Percentiles rank a stretch among this genome's conserved stretches.
Evolutionary conservation across 1,140 invertebrate species (phyloP).

Genomic region (Saccostrea echinata): DNA sequence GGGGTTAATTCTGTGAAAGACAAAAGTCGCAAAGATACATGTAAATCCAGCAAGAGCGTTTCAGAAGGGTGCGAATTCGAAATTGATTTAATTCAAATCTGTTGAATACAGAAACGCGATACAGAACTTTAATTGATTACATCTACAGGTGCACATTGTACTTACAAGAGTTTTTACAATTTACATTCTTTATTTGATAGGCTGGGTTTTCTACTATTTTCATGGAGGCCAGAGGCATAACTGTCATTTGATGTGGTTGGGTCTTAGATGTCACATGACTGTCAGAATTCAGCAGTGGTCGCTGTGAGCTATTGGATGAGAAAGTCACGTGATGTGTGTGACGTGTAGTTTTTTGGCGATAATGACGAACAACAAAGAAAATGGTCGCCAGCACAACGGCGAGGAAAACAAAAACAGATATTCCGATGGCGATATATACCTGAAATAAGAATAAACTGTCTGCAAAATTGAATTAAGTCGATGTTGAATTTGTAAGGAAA

Average conservation of each 20-base stretch:
- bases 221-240: constrained; percentile 73
- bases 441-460: not conserved
- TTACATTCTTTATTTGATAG: constrained; percentile 65
- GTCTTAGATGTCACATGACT: constrained; percentile 33
- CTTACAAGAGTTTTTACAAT: constrained; percentile 44
- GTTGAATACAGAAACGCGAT: no score
- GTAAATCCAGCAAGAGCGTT: no score
- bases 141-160: not conserved
- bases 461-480: no score
- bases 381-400: constrained; percentile 49
- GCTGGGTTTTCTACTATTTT: constrained; percentile 79
- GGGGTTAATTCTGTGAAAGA: no score
- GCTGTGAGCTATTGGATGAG: constrained; percentile 49
- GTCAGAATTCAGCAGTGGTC: constrained; percentile 38
- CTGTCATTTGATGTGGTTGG: constrained; percentile 60
- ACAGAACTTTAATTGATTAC: no score
- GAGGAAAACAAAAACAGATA: constrained; percentile 51
- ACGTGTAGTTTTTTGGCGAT: constrained; percentile 52
- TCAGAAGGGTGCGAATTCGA: no score
- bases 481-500: no score
- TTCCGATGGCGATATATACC: constrained; percentile 56
- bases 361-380: constrained; percentile 56
- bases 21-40: no score
- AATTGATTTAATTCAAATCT: no score
- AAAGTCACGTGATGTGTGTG: constrained; percentile 40